These are phyloP conservation scores for Anser brachyrhynchus DNA, from an alignment of 2,113 vertebrate species.

Conservation along the genomic window DNA sequence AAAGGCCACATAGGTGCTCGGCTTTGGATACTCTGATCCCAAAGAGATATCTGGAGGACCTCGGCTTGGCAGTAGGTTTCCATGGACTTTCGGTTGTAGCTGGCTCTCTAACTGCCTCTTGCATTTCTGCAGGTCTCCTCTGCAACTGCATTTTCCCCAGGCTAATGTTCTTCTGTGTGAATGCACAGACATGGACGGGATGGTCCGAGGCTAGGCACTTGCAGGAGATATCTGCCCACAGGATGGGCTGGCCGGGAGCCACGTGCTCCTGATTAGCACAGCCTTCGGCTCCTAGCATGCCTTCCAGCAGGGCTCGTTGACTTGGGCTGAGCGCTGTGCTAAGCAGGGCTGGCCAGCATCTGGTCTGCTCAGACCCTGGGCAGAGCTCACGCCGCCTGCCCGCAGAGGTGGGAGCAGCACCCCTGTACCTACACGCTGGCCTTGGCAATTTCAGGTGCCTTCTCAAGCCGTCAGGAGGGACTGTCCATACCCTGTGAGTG, in stretches of 20 bases:
- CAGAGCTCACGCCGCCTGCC: not conserved
- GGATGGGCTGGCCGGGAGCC: not conserved
- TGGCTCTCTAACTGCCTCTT: not conserved
- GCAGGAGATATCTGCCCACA: not conserved
- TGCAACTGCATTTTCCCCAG: not conserved
- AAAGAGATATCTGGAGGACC: not conserved
- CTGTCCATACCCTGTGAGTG: not conserved
- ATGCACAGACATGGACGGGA: not conserved
- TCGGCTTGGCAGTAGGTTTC: not conserved
- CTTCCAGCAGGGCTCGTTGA: not conserved
- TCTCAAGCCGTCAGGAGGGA: not conserved
- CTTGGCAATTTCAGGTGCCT: not conserved
- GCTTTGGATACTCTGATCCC: not conserved
- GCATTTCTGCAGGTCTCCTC: not conserved
- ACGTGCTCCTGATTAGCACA: not conserved
- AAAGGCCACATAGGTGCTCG: not conserved
- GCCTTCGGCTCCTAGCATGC: not conserved
- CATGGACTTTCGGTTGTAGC: not conserved
- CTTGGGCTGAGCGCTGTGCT: not conserved
- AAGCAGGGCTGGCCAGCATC: fast-evolving
- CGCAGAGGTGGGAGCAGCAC: not conserved
- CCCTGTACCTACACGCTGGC: not conserved
- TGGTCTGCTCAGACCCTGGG: not conserved
- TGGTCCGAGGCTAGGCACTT: not conserved
- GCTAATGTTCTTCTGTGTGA: not conserved